A percentile compares a stretch with the other conserved stretches of the same genome.
These are phyloP conservation scores for Orientallactaga bullata DNA, from an alignment of 2,113 vertebrate species.

Conservation along the genomic window DNA sequence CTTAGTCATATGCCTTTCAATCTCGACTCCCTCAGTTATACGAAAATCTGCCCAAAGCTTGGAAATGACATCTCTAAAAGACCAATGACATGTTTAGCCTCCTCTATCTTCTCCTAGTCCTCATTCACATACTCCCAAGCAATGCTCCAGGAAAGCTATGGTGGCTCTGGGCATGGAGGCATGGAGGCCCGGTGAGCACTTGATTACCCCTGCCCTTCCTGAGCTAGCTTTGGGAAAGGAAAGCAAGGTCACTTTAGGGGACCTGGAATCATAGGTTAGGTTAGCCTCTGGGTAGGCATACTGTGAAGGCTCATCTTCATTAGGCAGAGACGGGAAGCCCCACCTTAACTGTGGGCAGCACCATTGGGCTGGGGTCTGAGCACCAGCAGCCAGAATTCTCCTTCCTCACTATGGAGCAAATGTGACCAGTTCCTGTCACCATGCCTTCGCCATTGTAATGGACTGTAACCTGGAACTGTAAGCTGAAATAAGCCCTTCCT, in stretches of 20 bases:
- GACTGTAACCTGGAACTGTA: too few relatives aligned
- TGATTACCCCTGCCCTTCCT: background rate
- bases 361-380: too few relatives aligned
- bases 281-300: too few relatives aligned
- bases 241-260: background rate
- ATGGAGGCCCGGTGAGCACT: background rate
- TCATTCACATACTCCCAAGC: background rate
- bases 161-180: background rate
- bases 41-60: background rate
- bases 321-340: too few relatives aligned
- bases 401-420: too few relatives aligned
- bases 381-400: too few relatives aligned
- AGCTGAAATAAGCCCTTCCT: too few relatives aligned
- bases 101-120: background rate
- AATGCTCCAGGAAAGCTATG: background rate
- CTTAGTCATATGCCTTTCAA: background rate
- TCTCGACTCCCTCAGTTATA: constrained; percentile 21
- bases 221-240: background rate
- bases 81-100: background rate
- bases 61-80: background rate
- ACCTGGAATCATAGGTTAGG: background rate
- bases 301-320: too few relatives aligned
- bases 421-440: too few relatives aligned
- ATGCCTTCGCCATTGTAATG: too few relatives aligned
- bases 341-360: too few relatives aligned